Conservation (phyloP, 37 sponge, comb jelly and placozoan species). For the Beroe ovata region DNA sequence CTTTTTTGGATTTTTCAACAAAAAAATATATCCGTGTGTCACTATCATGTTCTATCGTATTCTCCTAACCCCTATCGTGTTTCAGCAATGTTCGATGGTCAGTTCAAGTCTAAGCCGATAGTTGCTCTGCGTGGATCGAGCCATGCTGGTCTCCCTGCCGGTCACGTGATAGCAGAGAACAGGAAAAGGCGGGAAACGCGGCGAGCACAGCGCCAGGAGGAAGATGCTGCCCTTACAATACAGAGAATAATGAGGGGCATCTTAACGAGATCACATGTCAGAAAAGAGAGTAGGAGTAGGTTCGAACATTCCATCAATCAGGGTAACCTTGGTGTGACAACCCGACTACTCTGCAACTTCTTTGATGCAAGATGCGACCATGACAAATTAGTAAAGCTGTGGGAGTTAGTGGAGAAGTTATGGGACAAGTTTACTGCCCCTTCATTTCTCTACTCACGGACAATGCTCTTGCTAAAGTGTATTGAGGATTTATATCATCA, state of each 20-base stretch:
- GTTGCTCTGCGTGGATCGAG: conserved; percentile 79
- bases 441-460: background rate
- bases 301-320: background rate
- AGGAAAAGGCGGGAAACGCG: conserved; percentile 35
- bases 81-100: conserved; percentile 75
- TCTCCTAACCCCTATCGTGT: too few relatives aligned
- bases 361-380: background rate
- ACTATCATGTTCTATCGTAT: too few relatives aligned
- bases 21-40: too few relatives aligned
- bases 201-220: background rate
- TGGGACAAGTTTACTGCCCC: background rate
- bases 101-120: conserved; percentile 74
- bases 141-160: conserved; percentile 13
- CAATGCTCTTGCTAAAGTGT: background rate
- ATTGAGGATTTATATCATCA: conserved; percentile 36
- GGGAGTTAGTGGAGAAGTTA: background rate
- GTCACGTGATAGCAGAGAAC: conserved; percentile 26
- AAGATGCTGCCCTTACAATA: conserved; percentile 18
- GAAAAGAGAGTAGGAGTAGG: background rate
- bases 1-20: too few relatives aligned
- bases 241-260: background rate
- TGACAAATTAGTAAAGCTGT: background rate
- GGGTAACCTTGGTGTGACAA: background rate
- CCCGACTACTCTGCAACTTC: conserved; percentile 28
- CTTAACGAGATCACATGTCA: background rate